Conservation (phyloP, 2,113 vertebrate genomes). For the Calypte anna region DNA sequence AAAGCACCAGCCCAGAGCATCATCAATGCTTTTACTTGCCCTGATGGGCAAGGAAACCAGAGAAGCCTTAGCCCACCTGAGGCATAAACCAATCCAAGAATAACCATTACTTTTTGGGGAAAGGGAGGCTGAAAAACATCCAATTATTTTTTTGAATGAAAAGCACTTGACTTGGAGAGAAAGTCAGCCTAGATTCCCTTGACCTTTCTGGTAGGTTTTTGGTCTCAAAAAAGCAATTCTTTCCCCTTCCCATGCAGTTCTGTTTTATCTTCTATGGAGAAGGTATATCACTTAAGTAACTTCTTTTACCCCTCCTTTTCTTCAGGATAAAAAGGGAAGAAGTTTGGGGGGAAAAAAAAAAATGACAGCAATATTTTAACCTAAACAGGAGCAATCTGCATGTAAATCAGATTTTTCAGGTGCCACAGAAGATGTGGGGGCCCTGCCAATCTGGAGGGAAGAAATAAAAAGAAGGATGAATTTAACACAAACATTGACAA, state of each 20-base stretch:
- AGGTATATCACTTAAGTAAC: conserved; percentile 13
- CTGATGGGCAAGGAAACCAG: neutral
- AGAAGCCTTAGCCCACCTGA: neutral
- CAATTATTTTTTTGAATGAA: neutral
- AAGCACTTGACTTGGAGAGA: neutral
- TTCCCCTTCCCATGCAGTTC: neutral
- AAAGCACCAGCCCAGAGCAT: neutral
- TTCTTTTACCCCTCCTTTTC: neutral
- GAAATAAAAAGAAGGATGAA: conserved; percentile 16
- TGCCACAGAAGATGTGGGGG: conserved; percentile 58
- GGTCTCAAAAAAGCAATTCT: conserved; percentile 15
- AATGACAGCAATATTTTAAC: conserved; percentile 50
- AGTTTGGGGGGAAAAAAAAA: neutral
- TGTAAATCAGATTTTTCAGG: conserved; percentile 76
- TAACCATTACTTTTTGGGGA: neutral
- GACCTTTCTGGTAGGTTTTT: neutral
- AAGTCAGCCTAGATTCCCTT: neutral
- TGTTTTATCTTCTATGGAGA: conserved; percentile 17
- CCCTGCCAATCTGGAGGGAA: conserved; percentile 47
- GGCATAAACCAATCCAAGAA: neutral
- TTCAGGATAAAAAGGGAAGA: neutral
- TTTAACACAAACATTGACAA: neutral
- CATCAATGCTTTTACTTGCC: neutral
- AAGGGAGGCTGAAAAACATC: neutral
- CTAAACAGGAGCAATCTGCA: conserved; percentile 61